Percentiles rank a stretch among this genome's conserved stretches.
Evolutionary conservation across 2,888 invertebrate species (phyloP).

Genomic region (Hymenopus coronatus): DNA sequence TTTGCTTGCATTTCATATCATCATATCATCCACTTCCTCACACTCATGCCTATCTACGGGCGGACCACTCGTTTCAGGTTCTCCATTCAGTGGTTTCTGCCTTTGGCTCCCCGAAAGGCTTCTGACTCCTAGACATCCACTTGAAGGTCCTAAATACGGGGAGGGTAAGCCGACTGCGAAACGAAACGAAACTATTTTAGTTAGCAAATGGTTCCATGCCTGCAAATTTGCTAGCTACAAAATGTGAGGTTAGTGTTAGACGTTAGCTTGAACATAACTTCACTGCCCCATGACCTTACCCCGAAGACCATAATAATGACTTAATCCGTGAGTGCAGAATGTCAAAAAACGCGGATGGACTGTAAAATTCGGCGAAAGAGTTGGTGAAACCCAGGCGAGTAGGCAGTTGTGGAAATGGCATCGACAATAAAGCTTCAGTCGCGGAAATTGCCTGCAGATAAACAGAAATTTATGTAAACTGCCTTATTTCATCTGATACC

Average conservation of each 20-base stretch:
- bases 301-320: neutral
- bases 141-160: too few species aligned
- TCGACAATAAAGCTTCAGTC: neutral
- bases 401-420: neutral
- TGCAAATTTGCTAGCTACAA: neutral
- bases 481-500: too few species aligned
- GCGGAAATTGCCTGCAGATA: neutral
- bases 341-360: neutral
- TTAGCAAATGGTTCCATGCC: neutral
- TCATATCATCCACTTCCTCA: too few species aligned
- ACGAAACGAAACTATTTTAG: too few species aligned
- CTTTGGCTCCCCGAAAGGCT: too few species aligned
- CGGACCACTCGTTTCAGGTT: too few species aligned
- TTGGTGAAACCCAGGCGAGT: neutral
- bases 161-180: too few species aligned
- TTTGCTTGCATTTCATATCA: too few species aligned
- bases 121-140: too few species aligned
- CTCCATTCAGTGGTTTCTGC: too few species aligned
- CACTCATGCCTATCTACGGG: too few species aligned
- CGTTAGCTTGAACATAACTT: neutral
- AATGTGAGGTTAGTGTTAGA: neutral
- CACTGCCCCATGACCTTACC: neutral
- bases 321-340: neutral
- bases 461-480: neutral
- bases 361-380: neutral